These are phyloP conservation scores for Brachyrhaphis roseni DNA, from an alignment of 2,797 vertebrate species.

Conservation along the genomic window DNA sequence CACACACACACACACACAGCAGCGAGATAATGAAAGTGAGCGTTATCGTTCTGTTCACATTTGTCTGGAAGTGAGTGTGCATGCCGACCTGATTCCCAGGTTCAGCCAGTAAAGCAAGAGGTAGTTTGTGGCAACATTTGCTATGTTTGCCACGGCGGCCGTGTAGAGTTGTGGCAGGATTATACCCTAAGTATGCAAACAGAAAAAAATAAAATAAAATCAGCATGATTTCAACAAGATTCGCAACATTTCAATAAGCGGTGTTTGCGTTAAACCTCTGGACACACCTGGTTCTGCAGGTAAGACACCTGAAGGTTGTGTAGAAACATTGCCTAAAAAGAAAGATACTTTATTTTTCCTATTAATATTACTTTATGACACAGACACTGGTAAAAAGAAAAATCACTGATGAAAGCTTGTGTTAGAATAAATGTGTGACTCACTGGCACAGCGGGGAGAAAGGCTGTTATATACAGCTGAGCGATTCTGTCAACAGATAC, in stretches of 20 bases:
- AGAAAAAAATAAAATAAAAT: background rate
- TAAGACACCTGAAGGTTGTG: constrained; percentile 87
- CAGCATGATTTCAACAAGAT: background rate
- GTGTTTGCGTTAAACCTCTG: background rate
- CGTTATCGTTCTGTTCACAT: background rate
- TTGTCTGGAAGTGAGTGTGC: background rate
- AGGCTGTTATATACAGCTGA: constrained; percentile 89
- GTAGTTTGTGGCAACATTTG: constrained; percentile 87
- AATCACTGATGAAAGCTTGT: background rate
- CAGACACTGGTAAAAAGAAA: background rate
- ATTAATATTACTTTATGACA: background rate
- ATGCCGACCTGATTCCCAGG: constrained; percentile 88
- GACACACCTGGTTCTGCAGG: constrained; percentile 86
- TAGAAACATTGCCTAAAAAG: constrained; percentile 83
- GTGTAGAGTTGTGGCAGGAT: constrained; percentile 88
- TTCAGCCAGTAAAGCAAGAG: constrained; percentile 84
- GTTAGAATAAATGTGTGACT: constrained; percentile 59
- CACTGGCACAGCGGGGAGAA: constrained; percentile 83
- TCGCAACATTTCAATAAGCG: background rate
- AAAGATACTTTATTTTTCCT: background rate
- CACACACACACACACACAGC: background rate
- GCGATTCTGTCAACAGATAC: constrained; percentile 84
- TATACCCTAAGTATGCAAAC: constrained; percentile 83
- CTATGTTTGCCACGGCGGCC: constrained; percentile 83
- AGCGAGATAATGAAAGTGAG: background rate